Conservation (phyloP, 2,113 vertebrate genomes). For the Erpornis zantholeuca region DNA sequence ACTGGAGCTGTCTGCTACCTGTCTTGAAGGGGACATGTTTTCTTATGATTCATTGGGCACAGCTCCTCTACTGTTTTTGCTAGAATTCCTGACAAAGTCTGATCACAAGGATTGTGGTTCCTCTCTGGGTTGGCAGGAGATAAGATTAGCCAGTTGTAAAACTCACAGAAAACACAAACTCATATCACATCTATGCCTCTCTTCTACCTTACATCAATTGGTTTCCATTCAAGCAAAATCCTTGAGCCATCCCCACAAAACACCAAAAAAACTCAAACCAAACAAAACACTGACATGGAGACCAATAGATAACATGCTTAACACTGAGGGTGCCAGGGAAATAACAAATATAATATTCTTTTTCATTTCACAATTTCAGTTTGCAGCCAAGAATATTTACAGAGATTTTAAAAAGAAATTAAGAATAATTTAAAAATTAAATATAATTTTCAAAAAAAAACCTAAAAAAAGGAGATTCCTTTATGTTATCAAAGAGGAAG, state of each 20-base stretch:
- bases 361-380: background rate
- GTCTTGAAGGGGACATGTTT: background rate
- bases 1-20: background rate
- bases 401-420: background rate
- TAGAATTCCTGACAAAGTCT: background rate
- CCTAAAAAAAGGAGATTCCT: accelerated
- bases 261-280: background rate
- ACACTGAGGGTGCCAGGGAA: background rate
- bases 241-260: background rate
- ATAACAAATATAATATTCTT: background rate
- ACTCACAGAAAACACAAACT: background rate
- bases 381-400: background rate
- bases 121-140: background rate
- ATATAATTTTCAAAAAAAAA: background rate
- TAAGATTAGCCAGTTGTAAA: background rate
- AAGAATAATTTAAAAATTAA: background rate
- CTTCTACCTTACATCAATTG: background rate
- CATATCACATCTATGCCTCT: background rate
- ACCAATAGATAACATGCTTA: background rate
- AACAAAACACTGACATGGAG: background rate
- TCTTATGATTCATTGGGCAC: background rate
- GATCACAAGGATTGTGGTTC: background rate
- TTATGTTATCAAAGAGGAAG: background rate
- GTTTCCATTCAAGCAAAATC: background rate
- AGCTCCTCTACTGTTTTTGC: background rate